Base-by-base conservation (phyloP, 1,140 invertebrate genomes). In the Drosophila seguyi region DNA sequence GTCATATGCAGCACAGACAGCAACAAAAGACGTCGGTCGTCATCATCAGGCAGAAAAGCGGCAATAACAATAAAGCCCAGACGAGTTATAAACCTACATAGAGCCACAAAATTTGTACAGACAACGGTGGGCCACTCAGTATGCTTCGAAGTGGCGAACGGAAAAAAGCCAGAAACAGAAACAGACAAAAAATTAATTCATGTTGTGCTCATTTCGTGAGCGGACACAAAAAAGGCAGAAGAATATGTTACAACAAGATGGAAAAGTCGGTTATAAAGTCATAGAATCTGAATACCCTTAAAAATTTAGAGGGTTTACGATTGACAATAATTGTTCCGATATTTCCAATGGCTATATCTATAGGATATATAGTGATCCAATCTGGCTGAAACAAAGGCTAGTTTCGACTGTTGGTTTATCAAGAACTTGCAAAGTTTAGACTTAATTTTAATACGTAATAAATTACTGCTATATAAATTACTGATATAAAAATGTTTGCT, bases 121-220 rank as follows among this genome's bases (percentile, higher is more conserved):
- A 58, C 65, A 59, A 69, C 59, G 74, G 75, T 58, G 52, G 53
- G 53, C 31, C 67, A 53, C 31, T 36, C 66, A 2, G 25, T 52
- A 18, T 16, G 25, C 25, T 44, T 18, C 57, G 20, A 27, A 52
- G 56, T 69, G 56, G 47, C 48, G 62, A 63, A 84, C 58, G 42
- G 65, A 69, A 41, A 72, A 69, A 71, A 68, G 50, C n/a, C 48
- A 85, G 77, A 79, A 81, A 81, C 73, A 59, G 63, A 77, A 50
- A 45, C 44, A 45, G 25, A 52, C 38, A 53, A 53, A 90, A 90
- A 88, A 88, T 81, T 81, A 88, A 88, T 88, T 88, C 77, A 88
- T 81, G 85, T 85, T 88, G 85, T 88, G 85, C 85, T 74, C 85
- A 85, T 90, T 88, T 90, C 74, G 81, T 90, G 85, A 80, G 79